Evolutionary conservation across 1,140 invertebrate genomes (phyloP), one percentile per base, ranked within the genome.

Genomic region (Tigriopus japonicus): DNA sequence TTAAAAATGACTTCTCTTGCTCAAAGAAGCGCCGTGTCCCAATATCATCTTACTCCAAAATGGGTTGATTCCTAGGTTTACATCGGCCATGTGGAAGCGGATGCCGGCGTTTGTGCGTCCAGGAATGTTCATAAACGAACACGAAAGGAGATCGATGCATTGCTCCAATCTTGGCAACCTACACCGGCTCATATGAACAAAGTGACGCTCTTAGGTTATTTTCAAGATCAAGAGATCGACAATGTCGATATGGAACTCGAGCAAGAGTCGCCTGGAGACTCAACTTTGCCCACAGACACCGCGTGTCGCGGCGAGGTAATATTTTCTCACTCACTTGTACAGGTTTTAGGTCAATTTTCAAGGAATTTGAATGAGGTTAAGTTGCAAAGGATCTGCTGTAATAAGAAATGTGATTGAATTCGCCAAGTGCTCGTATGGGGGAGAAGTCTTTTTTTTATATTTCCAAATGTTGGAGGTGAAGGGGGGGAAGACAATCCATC

Each of bases 61-160:
- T 21, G 40, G n/a, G 23, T 52, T n/a, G n/a, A 15, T 41, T 55
- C 17, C 59, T n/a, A 90, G 86, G 85, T 87, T 0, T 92, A 89
- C 68, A 77, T 91, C 51, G 85, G 83, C 66, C 87, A 93, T 69
- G 78, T 94, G 77, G 83, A 89, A 65, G 80, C 83, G 69, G 87
- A 89, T 71, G 66, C 81, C 15, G 75, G 80, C 64, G 74, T 79
- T 0, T 94, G 90, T 70, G 73, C 78, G 42, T 84, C 85, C 69
- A 74, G 85, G 52, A 95, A 95, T 70, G 81, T 85, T 64, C 90
- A 95, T 68, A 80, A 84, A 59, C 77, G 90, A 52, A 81, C 73
- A 1, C 75, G 85, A 64, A 76, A 80, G 28, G 88, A 94, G 56
- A 87, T 95, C 41, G 75, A 84, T 67, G 76, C 79, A 66, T 81